Conservation (phyloP, 92 coral and sea anemone species). For the Phymanthus crucifer region DNA sequence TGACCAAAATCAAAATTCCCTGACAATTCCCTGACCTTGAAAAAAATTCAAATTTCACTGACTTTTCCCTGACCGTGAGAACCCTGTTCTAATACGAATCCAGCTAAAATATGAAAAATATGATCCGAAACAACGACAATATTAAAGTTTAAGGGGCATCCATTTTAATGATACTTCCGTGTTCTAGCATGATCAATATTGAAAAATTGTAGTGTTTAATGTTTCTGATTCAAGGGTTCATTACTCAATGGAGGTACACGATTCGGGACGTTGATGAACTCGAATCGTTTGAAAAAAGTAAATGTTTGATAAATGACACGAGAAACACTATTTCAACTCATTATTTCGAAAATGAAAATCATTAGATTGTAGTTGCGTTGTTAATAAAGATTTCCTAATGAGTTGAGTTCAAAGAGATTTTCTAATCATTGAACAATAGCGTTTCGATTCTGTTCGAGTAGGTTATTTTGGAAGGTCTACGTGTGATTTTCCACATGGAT, state of each 20-base stretch:
- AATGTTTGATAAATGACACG: not conserved
- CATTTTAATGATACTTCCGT: not conserved
- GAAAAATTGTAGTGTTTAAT: not conserved
- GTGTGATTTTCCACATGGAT: constrained; percentile 3
- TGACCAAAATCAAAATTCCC: too few species aligned
- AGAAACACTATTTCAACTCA: not conserved
- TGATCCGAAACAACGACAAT: constrained; percentile 3
- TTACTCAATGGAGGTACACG: not conserved
- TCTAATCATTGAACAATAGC: not conserved
- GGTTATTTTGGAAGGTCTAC: not conserved
- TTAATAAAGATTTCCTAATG: not conserved
- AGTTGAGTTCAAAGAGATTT: not conserved
- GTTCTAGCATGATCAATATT: constrained; percentile 5
- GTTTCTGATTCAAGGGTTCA: not conserved
- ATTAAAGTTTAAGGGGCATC: constrained; percentile 19
- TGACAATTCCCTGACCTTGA: too few species aligned
- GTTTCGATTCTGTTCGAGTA: not conserved
- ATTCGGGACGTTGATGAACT: not conserved
- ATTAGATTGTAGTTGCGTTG: not conserved
- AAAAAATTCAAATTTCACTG: too few species aligned
- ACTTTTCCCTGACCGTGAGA: too few species aligned
- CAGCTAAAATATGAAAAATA: constrained; percentile 29
- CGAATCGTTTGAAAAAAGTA: not conserved
- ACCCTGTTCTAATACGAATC: too few species aligned
- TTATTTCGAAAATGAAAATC: not conserved